phyloP scores from a whole-genome alignment of 2,888 invertebrate species.

The Athetis lepigone region DNA sequence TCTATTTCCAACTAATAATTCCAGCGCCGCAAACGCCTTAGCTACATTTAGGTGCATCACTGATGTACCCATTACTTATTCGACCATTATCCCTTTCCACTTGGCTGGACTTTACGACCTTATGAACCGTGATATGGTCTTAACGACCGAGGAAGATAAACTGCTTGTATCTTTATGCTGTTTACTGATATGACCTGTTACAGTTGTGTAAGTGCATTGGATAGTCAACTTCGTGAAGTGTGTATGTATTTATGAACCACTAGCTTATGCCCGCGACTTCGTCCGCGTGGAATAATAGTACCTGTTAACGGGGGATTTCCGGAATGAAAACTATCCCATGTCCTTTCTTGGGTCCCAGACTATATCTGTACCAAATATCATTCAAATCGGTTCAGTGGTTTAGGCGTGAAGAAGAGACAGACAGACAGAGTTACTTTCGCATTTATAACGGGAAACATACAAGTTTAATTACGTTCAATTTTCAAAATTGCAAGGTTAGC shows the following conservation, averaged over 20 bases:
- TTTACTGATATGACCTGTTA: slow-evolving; percentile 40
- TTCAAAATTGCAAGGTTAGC: too few species aligned
- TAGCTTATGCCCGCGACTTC: too few species aligned
- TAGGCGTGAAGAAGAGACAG: too few species aligned
- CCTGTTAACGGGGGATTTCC: too few species aligned
- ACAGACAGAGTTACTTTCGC: too few species aligned
- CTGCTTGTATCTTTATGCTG: slow-evolving; percentile 45
- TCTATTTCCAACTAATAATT: slow-evolving; percentile 10
- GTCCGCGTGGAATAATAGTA: too few species aligned
- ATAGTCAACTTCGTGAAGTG: slow-evolving; percentile 13
- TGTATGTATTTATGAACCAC: slow-evolving; percentile 12
- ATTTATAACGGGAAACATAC: too few species aligned
- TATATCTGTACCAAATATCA: too few species aligned
- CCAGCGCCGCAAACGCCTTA: slow-evolving; percentile 4
- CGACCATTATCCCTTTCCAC: slow-evolving; percentile 59
- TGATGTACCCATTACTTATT: slow-evolving; percentile 56
- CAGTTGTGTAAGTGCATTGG: slow-evolving; percentile 41
- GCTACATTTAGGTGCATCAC: slow-evolving; percentile 45
- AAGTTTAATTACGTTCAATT: too few species aligned
- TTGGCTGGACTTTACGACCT: slow-evolving; percentile 57
- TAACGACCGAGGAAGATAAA: slow-evolving; percentile 51
- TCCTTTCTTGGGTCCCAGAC: too few species aligned
- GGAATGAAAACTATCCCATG: too few species aligned
- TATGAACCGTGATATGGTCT: slow-evolving; percentile 52
- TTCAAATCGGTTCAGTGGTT: too few species aligned